These are phyloP conservation scores for Arothron firmamentum DNA, from an alignment of 2,113 vertebrate genomes.

Conservation along the genomic window DNA sequence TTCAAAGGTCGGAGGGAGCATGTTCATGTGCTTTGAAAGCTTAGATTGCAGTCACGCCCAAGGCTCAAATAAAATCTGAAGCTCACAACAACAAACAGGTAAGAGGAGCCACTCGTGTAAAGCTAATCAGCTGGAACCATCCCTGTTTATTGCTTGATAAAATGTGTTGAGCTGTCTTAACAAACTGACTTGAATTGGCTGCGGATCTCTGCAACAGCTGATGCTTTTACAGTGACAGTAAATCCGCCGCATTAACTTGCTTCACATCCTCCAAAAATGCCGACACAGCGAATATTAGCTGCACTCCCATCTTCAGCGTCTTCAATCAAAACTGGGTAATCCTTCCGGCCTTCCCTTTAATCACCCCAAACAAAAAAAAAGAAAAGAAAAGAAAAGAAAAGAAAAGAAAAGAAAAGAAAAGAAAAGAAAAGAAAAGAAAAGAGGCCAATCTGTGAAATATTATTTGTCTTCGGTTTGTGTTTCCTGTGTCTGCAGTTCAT, in stretches of 20 bases:
- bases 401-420: slow-evolving; percentile 3
- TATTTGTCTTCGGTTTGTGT: slow-evolving; percentile 47
- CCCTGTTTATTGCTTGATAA: no score
- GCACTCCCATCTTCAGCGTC: slow-evolving; percentile 11
- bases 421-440: slow-evolving; percentile 21
- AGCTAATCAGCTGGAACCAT: no score
- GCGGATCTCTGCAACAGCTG: no score
- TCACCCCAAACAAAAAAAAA: slow-evolving; percentile 1
- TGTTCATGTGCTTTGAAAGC: not conserved
- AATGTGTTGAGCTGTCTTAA: no score
- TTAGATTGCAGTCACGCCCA: not conserved
- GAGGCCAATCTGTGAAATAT: slow-evolving; percentile 62
- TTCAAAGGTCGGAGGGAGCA: slow-evolving; percentile 10
- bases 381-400: no score
- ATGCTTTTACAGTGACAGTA: no score
- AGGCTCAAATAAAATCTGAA: not conserved
- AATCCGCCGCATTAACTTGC: not conserved
- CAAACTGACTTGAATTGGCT: no score
- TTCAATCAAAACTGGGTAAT: slow-evolving; percentile 33
- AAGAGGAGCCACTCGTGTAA: no score
- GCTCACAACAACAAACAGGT: not conserved
- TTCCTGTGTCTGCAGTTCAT: slow-evolving; percentile 57
- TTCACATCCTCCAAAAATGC: slow-evolving; percentile 16
- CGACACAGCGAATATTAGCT: slow-evolving; percentile 34
- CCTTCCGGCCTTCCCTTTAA: slow-evolving; percentile 48